Evolutionary conservation across 2,113 vertebrate genomes (phyloP).

Genomic region (Pongo pygmaeus): DNA sequence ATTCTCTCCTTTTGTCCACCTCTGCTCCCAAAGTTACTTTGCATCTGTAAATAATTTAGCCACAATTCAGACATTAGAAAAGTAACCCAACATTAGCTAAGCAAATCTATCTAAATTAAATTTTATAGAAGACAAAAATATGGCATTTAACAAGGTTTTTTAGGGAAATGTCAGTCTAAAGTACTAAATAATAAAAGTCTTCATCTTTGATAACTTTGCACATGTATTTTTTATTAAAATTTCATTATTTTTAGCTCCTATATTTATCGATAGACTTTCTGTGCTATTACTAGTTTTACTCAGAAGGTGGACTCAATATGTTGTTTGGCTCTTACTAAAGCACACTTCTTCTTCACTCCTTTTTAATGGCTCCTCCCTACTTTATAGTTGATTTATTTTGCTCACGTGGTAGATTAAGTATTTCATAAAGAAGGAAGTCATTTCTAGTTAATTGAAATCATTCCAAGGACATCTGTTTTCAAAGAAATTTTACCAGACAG

Average conservation of each 20-base stretch:
- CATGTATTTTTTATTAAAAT: not conserved
- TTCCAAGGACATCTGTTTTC: slow-evolving; percentile 9
- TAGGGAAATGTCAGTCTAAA: not conserved
- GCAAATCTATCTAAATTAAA: not conserved
- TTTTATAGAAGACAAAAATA: not conserved
- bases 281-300: not conserved
- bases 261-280: not conserved
- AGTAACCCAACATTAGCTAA: not conserved
- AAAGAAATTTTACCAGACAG: slow-evolving; percentile 14
- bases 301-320: not conserved
- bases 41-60: not conserved
- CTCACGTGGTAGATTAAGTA: slow-evolving; percentile 12
- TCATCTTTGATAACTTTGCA: not conserved
- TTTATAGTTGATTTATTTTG: slow-evolving; percentile 47
- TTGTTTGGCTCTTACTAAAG: not conserved
- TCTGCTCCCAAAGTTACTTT: not conserved
- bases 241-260: not conserved
- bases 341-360: not conserved
- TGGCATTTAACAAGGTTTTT: not conserved
- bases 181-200: not conserved
- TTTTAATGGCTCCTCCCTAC: not conserved
- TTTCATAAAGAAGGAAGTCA: slow-evolving; percentile 33
- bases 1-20: accelerated
- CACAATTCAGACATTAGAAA: not conserved
- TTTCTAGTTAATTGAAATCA: slow-evolving; percentile 42